phyloP scores from a whole-genome alignment of 2,888 invertebrate species.

The Thymelicus sylvestris region DNA sequence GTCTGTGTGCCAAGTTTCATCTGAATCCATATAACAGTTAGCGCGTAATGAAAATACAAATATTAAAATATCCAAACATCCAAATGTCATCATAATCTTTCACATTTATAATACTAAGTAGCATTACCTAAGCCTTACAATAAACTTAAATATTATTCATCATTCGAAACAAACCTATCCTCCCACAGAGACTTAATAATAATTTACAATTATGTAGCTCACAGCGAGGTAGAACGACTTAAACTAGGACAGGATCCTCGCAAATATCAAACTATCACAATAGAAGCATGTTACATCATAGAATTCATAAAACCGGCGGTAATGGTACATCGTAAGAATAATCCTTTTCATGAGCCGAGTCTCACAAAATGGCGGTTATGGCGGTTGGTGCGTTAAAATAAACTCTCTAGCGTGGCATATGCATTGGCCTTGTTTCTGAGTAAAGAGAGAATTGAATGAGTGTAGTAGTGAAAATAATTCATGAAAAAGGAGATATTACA shows the following conservation, averaged over 20 bases:
- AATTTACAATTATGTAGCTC: constrained; percentile 3
- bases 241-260: background rate
- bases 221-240: background rate
- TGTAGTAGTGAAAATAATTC: no score
- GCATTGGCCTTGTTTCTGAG: background rate
- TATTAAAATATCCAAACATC: no score
- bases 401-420: constrained; percentile 5
- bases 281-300: constrained; percentile 27
- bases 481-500: no score
- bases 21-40: no score
- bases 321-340: constrained; percentile 30
- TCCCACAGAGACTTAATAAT: background rate
- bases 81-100: no score
- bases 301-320: constrained; percentile 30
- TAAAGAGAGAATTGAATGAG: background rate
- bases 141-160: constrained; percentile 8
- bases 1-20: no score
- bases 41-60: no score
- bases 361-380: constrained; percentile 22
- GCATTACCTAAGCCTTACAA: background rate
- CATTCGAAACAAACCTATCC: constrained; percentile 2
- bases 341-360: constrained; percentile 31
- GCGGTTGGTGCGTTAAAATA: constrained; percentile 24
- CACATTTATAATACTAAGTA: no score
- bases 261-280: constrained; percentile 16